Base-by-base conservation (phyloP, 2,888 invertebrate species). In the Sarcophaga carnaria region DNA sequence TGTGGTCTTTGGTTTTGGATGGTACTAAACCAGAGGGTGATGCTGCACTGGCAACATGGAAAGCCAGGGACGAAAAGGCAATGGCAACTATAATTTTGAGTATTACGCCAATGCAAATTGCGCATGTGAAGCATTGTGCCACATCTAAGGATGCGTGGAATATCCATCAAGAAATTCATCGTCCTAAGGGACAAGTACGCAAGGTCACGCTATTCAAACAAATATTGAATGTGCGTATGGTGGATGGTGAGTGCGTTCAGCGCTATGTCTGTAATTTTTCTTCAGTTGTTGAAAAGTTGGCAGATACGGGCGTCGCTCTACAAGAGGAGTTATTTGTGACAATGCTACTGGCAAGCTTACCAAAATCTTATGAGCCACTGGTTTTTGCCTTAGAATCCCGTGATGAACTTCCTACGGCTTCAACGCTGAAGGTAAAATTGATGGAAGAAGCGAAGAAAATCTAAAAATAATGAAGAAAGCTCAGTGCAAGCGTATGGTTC, bases 81-180 rank as follows among this genome's bases (percentile, higher is more conserved):
- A 62, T 82, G 22, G 88, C 88, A 14, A 82, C 86, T 12, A 88
- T 87, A 20, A 81, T 88, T 25, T 60, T 88, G 11, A 75, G 86
- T 67, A 37, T 86, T 22, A 88, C 86, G 54, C 71, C 89, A 54
- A 82, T 85, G n/a, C 88, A 88, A 75, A 63, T 88, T 59, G 75
- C 66, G 0, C 80, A 88, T 60, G 69, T 88, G 87, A 25, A 25
- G 25, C 25, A 25, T 25, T 25, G 25, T 37, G n/a, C 64, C 49
- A 88, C 88, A 5, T 87, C 88, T 3, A 69, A 59, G 12, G 12
- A 70, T 22, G 49, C 70, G 4, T 70, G 70, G 70, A 47, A 70
- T 20, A 22, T 22, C 11, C 20, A 49, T 3, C 25, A 25, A 4
- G 25, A 25, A 25, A 25, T 60, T 37, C 47, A 69, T 69, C 69